These are phyloP conservation scores for Drosophila anomalata DNA, from an alignment of 2,888 invertebrate genomes.

Conservation along the genomic window DNA sequence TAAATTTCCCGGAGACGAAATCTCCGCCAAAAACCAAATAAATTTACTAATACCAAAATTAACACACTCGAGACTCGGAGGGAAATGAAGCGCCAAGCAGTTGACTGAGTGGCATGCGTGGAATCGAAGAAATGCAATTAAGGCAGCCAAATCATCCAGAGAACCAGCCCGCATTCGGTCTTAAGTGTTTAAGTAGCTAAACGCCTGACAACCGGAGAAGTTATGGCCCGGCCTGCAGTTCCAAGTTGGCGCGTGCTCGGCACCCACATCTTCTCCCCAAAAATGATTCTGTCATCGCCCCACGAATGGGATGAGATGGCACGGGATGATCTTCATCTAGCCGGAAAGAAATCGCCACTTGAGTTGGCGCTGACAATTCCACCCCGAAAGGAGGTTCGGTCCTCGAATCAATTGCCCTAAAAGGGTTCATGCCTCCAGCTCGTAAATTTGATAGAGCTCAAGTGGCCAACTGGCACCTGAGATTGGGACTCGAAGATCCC, in stretches of 20 bases:
- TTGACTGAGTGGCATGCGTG: slow-evolving; percentile 73
- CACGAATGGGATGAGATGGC: slow-evolving; percentile 45
- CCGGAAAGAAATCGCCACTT: slow-evolving; percentile 54
- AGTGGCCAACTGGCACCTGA: slow-evolving; percentile 56
- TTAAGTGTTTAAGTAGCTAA: slow-evolving; percentile 79
- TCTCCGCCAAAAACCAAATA: slow-evolving; percentile 79
- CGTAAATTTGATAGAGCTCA: slow-evolving; percentile 72
- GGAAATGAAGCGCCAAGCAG: slow-evolving; percentile 74
- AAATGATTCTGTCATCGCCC: slow-evolving; percentile 80
- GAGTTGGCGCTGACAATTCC: slow-evolving; percentile 51
- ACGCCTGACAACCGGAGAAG: slow-evolving; percentile 73
- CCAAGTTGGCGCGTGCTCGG: slow-evolving; percentile 68
- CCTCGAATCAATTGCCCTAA: slow-evolving; percentile 48
- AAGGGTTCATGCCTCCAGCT: slow-evolving; percentile 65
- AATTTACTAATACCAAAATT: slow-evolving; percentile 74
- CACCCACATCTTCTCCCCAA: slow-evolving; percentile 30
- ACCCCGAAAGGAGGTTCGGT: slow-evolving; percentile 23
- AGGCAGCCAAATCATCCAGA: slow-evolving; percentile 50
- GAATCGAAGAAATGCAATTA: slow-evolving; percentile 78
- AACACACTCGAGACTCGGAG: slow-evolving; percentile 43
- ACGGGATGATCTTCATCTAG: slow-evolving; percentile 11
- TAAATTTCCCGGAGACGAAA: slow-evolving; percentile 80
- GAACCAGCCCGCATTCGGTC: slow-evolving; percentile 57
- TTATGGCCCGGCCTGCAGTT: slow-evolving; percentile 71
- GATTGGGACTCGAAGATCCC: slow-evolving; percentile 13